Percentiles rank a stretch among this genome's conserved stretches.
These are phyloP conservation scores for Odontomyia ornata DNA, from an alignment of 2,888 invertebrate species.

Conservation along the genomic window DNA sequence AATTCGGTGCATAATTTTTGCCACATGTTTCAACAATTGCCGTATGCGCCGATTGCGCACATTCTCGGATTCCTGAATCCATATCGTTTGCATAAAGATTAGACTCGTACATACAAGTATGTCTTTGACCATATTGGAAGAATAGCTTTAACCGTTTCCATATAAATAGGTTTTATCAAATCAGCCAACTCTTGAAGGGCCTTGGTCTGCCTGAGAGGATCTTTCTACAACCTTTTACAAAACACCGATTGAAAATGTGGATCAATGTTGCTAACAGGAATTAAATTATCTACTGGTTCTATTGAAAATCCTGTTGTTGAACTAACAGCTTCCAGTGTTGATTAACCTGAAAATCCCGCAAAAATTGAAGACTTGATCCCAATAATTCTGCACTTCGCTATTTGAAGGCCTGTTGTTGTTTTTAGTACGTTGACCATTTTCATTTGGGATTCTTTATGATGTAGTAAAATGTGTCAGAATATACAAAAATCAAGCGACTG, in stretches of 20 bases:
- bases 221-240: constrained; percentile 90
- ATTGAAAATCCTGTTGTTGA: background rate
- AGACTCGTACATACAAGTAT: too few relatives aligned
- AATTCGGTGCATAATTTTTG: constrained; percentile 79
- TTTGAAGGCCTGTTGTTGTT: constrained; percentile 91
- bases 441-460: background rate
- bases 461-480: too few relatives aligned
- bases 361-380: constrained; percentile 67
- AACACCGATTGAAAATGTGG: constrained; percentile 80
- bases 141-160: constrained; percentile 74
- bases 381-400: constrained; percentile 88
- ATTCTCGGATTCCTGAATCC: constrained; percentile 84
- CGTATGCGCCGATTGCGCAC: constrained; percentile 67
- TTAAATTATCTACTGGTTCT: constrained; percentile 62
- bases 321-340: constrained; percentile 60
- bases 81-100: constrained; percentile 77
- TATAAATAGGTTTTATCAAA: constrained; percentile 72
- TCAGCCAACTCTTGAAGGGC: constrained; percentile 79
- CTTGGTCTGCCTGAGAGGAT: constrained; percentile 88
- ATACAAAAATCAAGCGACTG: too few relatives aligned
- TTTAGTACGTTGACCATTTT: constrained; percentile 82
- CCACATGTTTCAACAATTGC: constrained; percentile 74
- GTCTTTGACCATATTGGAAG: constrained; percentile 85
- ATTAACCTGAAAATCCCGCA: constrained; percentile 72
- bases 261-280: constrained; percentile 73